phyloP scores from a whole-genome alignment of 1,140 invertebrate genomes.

The Psix sp. region DNA sequence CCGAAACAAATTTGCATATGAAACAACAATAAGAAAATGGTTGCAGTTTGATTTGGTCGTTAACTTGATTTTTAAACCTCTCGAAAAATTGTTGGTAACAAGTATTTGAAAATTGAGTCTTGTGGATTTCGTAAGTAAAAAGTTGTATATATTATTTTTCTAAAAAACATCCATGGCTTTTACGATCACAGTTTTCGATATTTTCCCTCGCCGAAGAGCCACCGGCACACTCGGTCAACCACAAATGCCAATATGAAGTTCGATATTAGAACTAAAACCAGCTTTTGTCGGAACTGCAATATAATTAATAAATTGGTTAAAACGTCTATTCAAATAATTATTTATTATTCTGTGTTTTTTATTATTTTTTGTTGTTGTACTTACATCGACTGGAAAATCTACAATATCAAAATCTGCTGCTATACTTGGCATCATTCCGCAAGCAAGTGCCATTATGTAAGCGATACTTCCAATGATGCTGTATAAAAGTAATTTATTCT shows the following conservation, averaged over 20 bases:
- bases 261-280: slow-evolving; percentile 87
- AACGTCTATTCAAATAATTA: not conserved
- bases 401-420: slow-evolving; percentile 92
- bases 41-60: no score
- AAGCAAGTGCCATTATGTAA: slow-evolving; percentile 85
- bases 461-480: slow-evolving; percentile 87
- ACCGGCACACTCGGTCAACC: slow-evolving; percentile 90
- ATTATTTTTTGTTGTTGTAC: slow-evolving; percentile 61
- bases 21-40: no score
- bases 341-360: not conserved
- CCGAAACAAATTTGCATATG: no score
- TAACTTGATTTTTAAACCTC: no score
- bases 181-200: slow-evolving; percentile 72
- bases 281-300: slow-evolving; percentile 89
- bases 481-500: slow-evolving; percentile 95
- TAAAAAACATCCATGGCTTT: slow-evolving; percentile 19
- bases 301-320: slow-evolving; percentile 23
- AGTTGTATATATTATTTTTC: slow-evolving; percentile 9
- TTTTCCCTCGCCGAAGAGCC: slow-evolving; percentile 90
- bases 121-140: slow-evolving; percentile 2
- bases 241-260: slow-evolving; percentile 90
- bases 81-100: no score
- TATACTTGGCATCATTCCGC: slow-evolving; percentile 87
- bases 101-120: no score
- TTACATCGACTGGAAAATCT: slow-evolving; percentile 90